Conservation (phyloP, 2,113 vertebrate genomes). For the Perca schrenkii region DNA sequence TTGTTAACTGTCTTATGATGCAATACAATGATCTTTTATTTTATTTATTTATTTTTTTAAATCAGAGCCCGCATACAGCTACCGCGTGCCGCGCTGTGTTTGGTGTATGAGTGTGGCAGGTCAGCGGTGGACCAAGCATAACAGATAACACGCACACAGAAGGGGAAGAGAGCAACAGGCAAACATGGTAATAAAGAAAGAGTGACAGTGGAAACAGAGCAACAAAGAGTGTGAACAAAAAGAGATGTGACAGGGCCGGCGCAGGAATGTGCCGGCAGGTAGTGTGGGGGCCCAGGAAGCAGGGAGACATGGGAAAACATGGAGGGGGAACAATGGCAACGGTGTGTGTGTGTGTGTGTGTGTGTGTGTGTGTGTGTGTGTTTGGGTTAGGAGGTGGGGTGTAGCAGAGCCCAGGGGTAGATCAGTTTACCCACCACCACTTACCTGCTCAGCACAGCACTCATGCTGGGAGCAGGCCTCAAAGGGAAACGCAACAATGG, state of each 20-base stretch:
- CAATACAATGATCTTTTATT: neutral
- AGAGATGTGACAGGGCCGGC: conserved; percentile 63
- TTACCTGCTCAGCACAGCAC: conserved; percentile 77
- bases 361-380: conserved; percentile 6
- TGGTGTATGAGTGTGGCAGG: conserved; percentile 8
- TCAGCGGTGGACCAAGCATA: conserved; percentile 11
- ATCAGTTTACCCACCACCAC: conserved; percentile 74
- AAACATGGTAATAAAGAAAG: conserved; percentile 61
- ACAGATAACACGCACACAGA: conserved; percentile 40
- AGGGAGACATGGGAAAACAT: conserved; percentile 69
- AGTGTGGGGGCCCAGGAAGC: conserved; percentile 81
- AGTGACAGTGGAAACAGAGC: conserved; percentile 70
- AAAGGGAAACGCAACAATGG: conserved; percentile 74
- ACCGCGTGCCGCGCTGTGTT: conserved; percentile 9
- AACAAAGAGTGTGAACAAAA: conserved; percentile 69
- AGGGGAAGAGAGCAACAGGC: conserved; percentile 25
- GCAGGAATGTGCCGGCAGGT: conserved; percentile 81
- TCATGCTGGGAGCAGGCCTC: conserved; percentile 68
- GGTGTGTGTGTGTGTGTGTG: conserved; percentile 36
- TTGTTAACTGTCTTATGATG: neutral
- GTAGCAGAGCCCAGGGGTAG: conserved; percentile 37
- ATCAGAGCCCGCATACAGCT: neutral
- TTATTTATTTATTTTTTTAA: neutral
- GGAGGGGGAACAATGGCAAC: conserved; percentile 51
- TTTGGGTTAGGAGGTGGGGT: conserved; percentile 37